Conservation (phyloP, 2,797 vertebrate genomes). For the Cossypha niveicapilla region DNA sequence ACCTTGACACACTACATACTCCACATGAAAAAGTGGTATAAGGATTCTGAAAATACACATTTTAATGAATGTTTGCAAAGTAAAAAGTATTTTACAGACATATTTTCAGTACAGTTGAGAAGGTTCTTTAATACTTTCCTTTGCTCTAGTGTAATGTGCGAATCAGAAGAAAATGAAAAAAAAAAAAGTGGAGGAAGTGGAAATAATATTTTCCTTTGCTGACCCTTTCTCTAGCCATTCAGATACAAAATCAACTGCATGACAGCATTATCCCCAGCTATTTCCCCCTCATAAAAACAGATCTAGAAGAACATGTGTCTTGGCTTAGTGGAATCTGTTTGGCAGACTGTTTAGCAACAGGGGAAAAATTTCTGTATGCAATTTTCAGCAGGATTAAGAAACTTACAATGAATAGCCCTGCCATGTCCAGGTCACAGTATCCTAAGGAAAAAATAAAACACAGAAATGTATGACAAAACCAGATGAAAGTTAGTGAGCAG, state of each 20-base stretch:
- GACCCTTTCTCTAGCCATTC: neutral
- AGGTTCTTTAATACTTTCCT: neutral
- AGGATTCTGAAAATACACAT: neutral
- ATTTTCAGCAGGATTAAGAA: neutral
- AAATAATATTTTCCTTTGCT: neutral
- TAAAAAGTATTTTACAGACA: neutral
- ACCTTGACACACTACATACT: neutral
- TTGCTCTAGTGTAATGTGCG: neutral
- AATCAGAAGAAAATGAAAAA: neutral
- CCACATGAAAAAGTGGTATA: neutral
- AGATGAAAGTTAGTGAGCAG: neutral
- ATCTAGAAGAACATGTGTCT: neutral
- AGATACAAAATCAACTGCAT: neutral
- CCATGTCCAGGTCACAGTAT: conserved; percentile 98
- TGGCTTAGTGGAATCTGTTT: neutral
- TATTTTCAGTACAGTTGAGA: neutral
- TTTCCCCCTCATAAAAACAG: neutral
- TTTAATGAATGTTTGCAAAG: neutral
- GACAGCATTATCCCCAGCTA: neutral
- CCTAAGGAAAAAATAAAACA: conserved; percentile 74
- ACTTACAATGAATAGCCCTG: conserved; percentile 94
- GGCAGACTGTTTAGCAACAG: neutral
- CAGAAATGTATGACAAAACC: neutral
- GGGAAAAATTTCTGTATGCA: neutral
- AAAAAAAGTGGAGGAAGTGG: neutral